Evolutionary conservation across 2,888 invertebrate genomes (phyloP), one percentile per base, ranked within the genome.

Genomic region (Ornithoptera priamus): DNA sequence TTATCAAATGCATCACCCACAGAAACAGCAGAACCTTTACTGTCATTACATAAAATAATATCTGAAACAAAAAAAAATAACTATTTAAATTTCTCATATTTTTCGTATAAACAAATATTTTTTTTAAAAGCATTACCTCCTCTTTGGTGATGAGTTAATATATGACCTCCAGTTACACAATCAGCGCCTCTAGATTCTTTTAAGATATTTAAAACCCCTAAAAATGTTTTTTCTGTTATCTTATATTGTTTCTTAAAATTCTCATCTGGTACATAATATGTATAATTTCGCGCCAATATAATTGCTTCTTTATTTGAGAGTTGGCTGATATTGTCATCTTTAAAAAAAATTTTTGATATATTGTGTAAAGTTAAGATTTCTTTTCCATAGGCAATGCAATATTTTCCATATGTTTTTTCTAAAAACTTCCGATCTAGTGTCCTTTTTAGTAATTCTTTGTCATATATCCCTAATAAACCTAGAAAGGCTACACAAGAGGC

Each of bases 91-190:
- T 18, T 17, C 15, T 50, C 15, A 0, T 17, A 1, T 15, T 15
- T 50, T 5, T 17, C 2, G 1, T 18, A 50, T 15, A 3, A 50
- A 12, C 15, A 0, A 50, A 10, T 12, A 15, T 2, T 15, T 4
- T 50, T 50, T 50, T 17, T 50, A 18, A 50, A 50, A 50, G 15
- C 18, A 17, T 17, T 50, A 94, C 94, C 94, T 80, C 94, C 93
- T 83, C 93, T 93, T 74, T 93, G 90, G 79, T 94, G 95, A 77
- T 97, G 96, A 12, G 96, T 95, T 72, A 97, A 80, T 72, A 96
- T 84, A 80, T 96, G 95, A 71, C 93, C 89, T 7, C 90, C 84
- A 71, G 81, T 78, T 6, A 94, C 85, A 81, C 85, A 92, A 0
- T 93, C 85, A 30, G 86, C 78, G 8, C 93, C 91, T 0, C 94